phyloP scores from a whole-genome alignment of 2,888 invertebrate species.

The Sphaerolaimus hirsutus region DNA sequence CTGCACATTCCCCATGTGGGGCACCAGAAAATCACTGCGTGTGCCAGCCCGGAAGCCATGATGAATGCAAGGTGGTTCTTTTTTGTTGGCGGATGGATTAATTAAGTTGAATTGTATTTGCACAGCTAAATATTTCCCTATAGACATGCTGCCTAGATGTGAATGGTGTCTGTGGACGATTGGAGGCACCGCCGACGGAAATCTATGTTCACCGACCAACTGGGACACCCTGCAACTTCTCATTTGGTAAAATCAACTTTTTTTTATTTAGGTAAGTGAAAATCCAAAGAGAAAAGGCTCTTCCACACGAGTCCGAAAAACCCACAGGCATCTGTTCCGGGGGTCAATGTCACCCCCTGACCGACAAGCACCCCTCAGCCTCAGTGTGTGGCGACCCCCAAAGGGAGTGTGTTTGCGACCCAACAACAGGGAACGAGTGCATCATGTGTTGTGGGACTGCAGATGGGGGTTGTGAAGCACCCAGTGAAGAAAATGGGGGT shows the following conservation, averaged over 20 bases:
- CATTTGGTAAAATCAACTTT: too few relatives aligned
- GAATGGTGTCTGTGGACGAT: too few relatives aligned
- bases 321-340: too few relatives aligned
- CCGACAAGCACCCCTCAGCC: background rate
- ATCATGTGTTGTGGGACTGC: background rate
- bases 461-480: background rate
- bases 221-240: background rate
- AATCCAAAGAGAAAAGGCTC: too few relatives aligned
- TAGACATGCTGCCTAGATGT: too few relatives aligned
- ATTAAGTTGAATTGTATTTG: too few relatives aligned
- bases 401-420: background rate
- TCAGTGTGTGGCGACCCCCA: background rate
- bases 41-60: background rate
- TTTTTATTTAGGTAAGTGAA: too few relatives aligned
- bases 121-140: too few relatives aligned
- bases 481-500: background rate
- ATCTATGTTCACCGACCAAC: background rate
- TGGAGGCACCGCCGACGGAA: too few relatives aligned
- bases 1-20: background rate
- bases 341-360: background rate
- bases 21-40: background rate
- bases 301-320: too few relatives aligned
- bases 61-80: background rate
- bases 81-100: too few relatives aligned
- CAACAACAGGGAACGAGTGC: background rate